These are phyloP conservation scores for Apis mellifera DNA, from an alignment of 1,140 invertebrate genomes.

Conservation along the genomic window DNA sequence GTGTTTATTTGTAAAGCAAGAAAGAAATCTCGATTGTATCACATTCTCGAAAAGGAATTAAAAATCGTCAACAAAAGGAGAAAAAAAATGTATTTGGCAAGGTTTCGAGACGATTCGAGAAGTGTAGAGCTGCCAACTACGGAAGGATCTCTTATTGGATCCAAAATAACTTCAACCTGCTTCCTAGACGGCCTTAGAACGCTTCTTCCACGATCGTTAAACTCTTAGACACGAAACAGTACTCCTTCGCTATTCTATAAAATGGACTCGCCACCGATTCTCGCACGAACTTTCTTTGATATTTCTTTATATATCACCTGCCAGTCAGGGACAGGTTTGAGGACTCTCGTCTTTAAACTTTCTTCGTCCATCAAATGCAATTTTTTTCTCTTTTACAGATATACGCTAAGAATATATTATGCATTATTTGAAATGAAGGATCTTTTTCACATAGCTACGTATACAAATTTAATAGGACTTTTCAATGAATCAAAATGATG, in stretches of 20 bases:
- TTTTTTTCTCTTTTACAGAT: not conserved
- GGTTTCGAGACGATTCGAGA: not conserved
- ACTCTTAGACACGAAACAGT: constrained; percentile 25
- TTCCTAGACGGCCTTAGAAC: constrained; percentile 51
- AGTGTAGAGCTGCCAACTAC: constrained; percentile 35
- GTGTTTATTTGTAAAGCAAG: no score
- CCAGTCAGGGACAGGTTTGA: not conserved
- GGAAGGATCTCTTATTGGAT: constrained; percentile 65
- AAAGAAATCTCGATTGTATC: not conserved
- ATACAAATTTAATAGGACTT: no score
- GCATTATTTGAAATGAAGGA: no score
- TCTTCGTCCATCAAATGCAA: not conserved
- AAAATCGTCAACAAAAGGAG: constrained; percentile 21
- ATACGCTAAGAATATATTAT: no score
- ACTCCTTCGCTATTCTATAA: not conserved
- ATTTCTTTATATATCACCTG: not conserved
- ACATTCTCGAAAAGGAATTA: not conserved
- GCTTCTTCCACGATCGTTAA: constrained; percentile 24
- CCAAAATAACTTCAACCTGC: constrained; percentile 65
- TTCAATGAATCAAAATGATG: no score
- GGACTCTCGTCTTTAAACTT: not conserved
- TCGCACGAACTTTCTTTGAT: not conserved
- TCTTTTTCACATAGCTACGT: no score
- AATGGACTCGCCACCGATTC: not conserved
- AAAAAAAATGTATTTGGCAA: constrained; percentile 24